Percentiles rank a stretch among this genome's conserved stretches.
phyloP scores from a whole-genome alignment of 2,113 vertebrate species.

The Lepus europaeus region DNA sequence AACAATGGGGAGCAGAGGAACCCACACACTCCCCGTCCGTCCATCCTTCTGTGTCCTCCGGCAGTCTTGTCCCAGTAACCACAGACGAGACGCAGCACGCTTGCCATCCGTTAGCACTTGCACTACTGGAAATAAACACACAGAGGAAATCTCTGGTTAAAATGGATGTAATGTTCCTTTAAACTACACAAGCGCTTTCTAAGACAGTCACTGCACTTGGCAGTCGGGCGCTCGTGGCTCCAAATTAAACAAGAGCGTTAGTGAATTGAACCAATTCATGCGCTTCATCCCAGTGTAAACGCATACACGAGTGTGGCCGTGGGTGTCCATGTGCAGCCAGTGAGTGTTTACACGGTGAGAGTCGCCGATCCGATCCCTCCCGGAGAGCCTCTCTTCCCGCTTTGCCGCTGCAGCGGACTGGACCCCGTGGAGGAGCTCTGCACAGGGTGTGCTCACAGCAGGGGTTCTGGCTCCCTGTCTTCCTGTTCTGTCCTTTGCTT shows the following conservation, averaged over 20 bases:
- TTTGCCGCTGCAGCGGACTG: background rate
- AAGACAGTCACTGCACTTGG: slow-evolving; percentile 76
- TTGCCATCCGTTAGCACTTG: slow-evolving; percentile 29
- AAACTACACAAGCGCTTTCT: slow-evolving; percentile 80
- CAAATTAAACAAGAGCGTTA: slow-evolving; percentile 80
- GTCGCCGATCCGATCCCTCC: background rate
- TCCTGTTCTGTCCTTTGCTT: slow-evolving; percentile 21
- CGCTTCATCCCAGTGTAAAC: slow-evolving; percentile 43
- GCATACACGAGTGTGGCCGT: background rate
- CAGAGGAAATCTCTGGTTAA: slow-evolving; percentile 76
- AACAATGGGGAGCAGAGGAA: background rate
- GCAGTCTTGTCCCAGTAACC: background rate
- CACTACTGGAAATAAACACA: slow-evolving; percentile 74
- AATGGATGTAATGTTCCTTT: slow-evolving; percentile 78
- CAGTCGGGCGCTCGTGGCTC: slow-evolving; percentile 47
- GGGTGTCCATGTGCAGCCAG: background rate
- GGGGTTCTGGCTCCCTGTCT: background rate
- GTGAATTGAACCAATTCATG: slow-evolving; percentile 81
- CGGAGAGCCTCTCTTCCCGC: background rate
- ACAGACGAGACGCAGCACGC: slow-evolving; percentile 50
- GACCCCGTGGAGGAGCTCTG: slow-evolving; percentile 22
- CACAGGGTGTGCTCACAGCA: background rate
- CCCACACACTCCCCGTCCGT: background rate
- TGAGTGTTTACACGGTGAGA: slow-evolving; percentile 46
- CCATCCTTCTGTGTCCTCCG: background rate